Percentiles rank a stretch among this genome's conserved stretches.
These are phyloP conservation scores for Apteryx mantelli DNA, from an alignment of 2,113 vertebrate genomes.

Conservation along the genomic window DNA sequence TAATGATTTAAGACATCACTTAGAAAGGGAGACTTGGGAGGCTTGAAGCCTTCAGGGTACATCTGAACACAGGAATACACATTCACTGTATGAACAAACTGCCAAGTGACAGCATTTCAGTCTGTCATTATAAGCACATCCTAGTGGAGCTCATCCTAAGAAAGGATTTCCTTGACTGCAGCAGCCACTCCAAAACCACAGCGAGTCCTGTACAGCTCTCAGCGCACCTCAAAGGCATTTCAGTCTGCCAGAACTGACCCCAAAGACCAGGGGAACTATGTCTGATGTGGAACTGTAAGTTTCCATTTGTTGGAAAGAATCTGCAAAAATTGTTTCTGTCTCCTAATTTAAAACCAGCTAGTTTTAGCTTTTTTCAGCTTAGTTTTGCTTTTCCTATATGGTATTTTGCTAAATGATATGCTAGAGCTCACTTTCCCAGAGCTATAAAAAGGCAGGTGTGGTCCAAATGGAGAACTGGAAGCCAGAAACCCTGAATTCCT, in stretches of 20 bases:
- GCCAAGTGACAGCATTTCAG: not conserved
- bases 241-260: not conserved
- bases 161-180: not conserved
- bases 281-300: not conserved
- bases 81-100: not conserved
- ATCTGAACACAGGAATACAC: not conserved
- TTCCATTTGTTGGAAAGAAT: not conserved
- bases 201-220: not conserved
- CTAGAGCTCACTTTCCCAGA: not conserved
- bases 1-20: conserved; percentile 3
- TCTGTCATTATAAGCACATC: not conserved
- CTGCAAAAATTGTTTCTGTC: not conserved
- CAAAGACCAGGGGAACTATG: not conserved
- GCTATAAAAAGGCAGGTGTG: conserved; percentile 49
- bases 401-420: conserved; percentile 41
- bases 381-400: not conserved
- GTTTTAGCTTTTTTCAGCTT: conserved; percentile 23
- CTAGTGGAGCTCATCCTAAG: not conserved
- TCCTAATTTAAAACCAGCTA: not conserved
- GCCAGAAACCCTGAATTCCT: not conserved
- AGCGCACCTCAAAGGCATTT: not conserved
- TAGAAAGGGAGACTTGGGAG: not conserved
- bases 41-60: not conserved
- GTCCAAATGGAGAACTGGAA: not conserved
- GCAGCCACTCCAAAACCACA: not conserved